Base-by-base conservation (phyloP, 1,140 invertebrate genomes). In the Ceratoteleas bidentatus region DNA sequence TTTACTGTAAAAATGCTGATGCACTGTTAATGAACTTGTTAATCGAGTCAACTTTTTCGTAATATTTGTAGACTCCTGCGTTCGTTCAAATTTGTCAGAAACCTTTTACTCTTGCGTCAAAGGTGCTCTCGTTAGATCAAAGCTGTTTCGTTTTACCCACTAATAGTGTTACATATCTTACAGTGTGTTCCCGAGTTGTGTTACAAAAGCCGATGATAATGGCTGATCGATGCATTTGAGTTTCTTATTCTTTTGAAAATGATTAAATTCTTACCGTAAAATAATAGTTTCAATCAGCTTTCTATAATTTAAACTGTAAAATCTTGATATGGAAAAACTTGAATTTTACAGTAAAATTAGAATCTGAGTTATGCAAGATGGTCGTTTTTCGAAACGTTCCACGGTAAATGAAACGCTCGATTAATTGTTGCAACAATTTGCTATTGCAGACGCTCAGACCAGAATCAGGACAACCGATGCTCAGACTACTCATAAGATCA, bases 401-500 rank as follows among this genome's bases (percentile, higher is more conserved):
- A 50, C 15, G 8, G n/a, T 69, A 33, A 68, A 53, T 56, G 47
- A 64, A 69, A 49, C 10, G 11, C 52, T 38, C 34, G 50, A 47
- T 47, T 58, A 15, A 69, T 34, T 47, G 45, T 58, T 78, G 24
- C 32, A 14, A 40, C 64, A 45, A 54, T 76, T 77, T 56, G 33
- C 79, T 14, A 69, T 85, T 86, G 11, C 60, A 92, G 90, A 84
- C 64, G 81, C 88, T 69, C 90, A 91, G 76, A 87, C 89, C 13
- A 91, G 90, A 85, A 88, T 92, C 85, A 88, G 90, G 70, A 84
- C 91, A 33, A 84, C 85, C 1, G 91, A 91, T 6, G 72, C 89
- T 36, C 91, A 90, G 54, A 87, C 86, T 2, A 87, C 90, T 16
- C 89, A 91, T 84, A 92, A 91, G 83, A 90, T 92, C 10, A 85